A percentile compares a stretch with the other conserved stretches of the same genome.
phyloP scores from a whole-genome alignment of 2,797 vertebrate species.

The Sphenopsis melanotis region DNA sequence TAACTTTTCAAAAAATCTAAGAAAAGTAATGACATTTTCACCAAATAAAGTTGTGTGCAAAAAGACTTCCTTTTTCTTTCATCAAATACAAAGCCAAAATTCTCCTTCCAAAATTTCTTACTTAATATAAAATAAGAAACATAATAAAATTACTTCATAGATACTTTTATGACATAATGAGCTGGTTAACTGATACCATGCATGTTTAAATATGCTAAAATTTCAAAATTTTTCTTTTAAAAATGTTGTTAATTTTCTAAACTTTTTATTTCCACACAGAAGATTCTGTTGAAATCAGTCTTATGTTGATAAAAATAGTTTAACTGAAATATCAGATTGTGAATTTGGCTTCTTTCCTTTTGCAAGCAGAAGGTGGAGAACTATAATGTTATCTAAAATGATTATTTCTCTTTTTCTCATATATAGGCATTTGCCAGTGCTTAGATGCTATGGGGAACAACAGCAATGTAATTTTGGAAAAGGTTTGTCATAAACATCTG shows the following conservation, averaged over 20 bases:
- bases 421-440: neutral
- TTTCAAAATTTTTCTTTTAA: accelerated
- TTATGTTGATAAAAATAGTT: neutral
- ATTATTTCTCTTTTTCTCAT: neutral
- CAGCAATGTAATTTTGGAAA: neutral
- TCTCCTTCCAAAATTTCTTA: neutral
- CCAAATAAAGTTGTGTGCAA: neutral
- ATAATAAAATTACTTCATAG: neutral
- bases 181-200: neutral
- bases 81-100: neutral
- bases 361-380: neutral
- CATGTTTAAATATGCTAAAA: neutral
- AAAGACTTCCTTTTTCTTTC: neutral
- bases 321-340: neutral
- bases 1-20: neutral
- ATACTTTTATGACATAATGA: neutral
- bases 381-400: neutral
- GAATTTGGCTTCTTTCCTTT: neutral
- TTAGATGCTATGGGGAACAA: neutral
- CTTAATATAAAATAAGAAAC: neutral
- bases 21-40: neutral
- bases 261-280: neutral
- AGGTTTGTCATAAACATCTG: neutral
- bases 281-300: neutral
- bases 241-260: neutral